Evolutionary conservation across 2,113 vertebrate genomes (phyloP).

Genomic region (Oryctolagus cuniculus): mOryCun1.1 NC_091436.1:35148001-35148500

Average conservation of each 20-base stretch:
- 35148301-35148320: neutral
- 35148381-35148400: neutral
- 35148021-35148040: neutral
- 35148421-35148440: neutral
- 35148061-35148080: neutral
- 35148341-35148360: neutral
- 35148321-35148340: neutral
- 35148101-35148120: neutral
- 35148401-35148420: neutral
- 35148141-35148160: neutral
- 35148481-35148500: neutral
- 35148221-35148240: neutral
- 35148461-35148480: neutral
- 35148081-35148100: neutral
- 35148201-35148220: neutral
- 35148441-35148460: neutral
- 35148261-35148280: neutral
- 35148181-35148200: neutral
- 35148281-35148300: neutral
- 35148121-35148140: neutral
- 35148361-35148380: neutral
- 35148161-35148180: neutral
- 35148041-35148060: neutral
- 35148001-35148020: neutral
- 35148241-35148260: neutral